Percentiles rank a stretch among this genome's conserved stretches.
Evolutionary conservation across 2,113 vertebrate species (phyloP).

Genomic region (Oryzias javanicus): DNA sequence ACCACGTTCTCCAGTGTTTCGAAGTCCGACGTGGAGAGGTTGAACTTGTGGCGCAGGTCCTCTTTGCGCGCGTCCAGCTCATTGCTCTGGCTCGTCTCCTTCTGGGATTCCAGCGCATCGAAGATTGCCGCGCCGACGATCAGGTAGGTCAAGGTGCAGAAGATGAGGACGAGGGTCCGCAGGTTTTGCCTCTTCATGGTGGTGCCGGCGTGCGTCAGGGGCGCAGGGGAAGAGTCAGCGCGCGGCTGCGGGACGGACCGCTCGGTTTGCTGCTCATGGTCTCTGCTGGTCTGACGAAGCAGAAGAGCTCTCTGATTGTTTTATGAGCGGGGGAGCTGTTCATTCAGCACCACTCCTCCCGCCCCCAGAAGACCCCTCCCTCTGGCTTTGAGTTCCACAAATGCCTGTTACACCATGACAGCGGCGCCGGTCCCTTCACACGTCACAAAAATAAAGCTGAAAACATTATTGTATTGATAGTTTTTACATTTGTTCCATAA

Average conservation of each 20-base stretch:
- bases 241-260: slow-evolving; percentile 75
- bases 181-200: slow-evolving; percentile 96
- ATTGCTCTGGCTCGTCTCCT: slow-evolving; percentile 80
- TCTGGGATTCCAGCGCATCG: slow-evolving; percentile 87
- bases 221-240: slow-evolving; percentile 60
- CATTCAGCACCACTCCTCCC: slow-evolving; percentile 86
- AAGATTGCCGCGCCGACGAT: slow-evolving; percentile 93
- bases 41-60: slow-evolving; percentile 84
- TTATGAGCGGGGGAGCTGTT: slow-evolving; percentile 81
- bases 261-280: slow-evolving; percentile 85
- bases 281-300: slow-evolving; percentile 67
- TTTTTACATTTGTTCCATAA: no score
- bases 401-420: no score
- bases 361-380: slow-evolving; percentile 1
- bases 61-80: slow-evolving; percentile 75
- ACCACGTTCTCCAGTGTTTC: slow-evolving; percentile 86
- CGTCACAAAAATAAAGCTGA: no score
- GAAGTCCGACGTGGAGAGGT: slow-evolving; percentile 83
- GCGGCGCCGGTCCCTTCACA: no score
- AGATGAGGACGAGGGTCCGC: slow-evolving; percentile 90
- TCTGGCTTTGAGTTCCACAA: no score
- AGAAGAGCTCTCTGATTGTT: slow-evolving; percentile 52
- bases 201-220: slow-evolving; percentile 59
- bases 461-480: no score
- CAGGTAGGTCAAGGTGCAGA: slow-evolving; percentile 94